phyloP scores from a whole-genome alignment of 2,797 vertebrate genomes.

The Gallinago stenura region DNA sequence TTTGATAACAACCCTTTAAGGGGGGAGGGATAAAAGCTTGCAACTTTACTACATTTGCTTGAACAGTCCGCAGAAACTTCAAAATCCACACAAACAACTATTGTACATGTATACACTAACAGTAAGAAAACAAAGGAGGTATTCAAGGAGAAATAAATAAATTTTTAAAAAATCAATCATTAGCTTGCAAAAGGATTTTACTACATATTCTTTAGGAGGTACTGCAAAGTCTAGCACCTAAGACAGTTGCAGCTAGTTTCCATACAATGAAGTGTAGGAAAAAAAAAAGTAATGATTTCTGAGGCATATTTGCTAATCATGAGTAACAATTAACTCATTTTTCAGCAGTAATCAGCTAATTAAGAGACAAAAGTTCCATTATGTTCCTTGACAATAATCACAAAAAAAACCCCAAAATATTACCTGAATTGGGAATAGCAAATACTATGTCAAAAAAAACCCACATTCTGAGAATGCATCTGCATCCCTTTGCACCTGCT shows the following conservation, averaged over 20 bases:
- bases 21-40: background rate
- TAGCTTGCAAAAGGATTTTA: background rate
- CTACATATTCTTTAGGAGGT: background rate
- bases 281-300: background rate
- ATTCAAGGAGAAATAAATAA: background rate
- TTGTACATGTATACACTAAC: accelerated
- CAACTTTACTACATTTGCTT: background rate
- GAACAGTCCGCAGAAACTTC: background rate
- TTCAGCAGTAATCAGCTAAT: background rate
- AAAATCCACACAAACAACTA: background rate
- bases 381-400: background rate
- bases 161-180: background rate
- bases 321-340: background rate
- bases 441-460: background rate
- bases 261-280: background rate
- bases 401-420: background rate
- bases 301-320: background rate
- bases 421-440: background rate
- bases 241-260: background rate
- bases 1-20: background rate
- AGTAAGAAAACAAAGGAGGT: background rate
- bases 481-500: background rate
- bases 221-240: background rate
- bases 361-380: background rate
- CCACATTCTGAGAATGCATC: background rate